phyloP scores from a whole-genome alignment of 2,113 vertebrate species.

The Brienomyrus brachyistius region DNA sequence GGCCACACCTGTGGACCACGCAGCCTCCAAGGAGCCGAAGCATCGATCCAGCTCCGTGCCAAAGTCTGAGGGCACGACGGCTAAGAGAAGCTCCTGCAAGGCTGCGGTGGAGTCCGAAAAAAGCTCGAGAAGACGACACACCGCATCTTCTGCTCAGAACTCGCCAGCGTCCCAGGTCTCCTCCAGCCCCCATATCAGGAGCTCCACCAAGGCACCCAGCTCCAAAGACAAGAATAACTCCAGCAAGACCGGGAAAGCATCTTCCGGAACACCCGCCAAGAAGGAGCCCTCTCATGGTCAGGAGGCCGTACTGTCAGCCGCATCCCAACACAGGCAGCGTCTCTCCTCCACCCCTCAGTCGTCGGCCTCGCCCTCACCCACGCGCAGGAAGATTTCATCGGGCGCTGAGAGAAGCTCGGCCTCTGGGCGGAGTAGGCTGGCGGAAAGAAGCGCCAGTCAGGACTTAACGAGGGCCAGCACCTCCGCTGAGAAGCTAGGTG shows the following conservation, averaged over 20 bases:
- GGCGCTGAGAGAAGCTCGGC: constrained; percentile 49
- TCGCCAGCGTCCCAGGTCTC: constrained; percentile 56
- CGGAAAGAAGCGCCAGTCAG: constrained; percentile 73
- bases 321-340: constrained; percentile 64
- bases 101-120: constrained; percentile 64
- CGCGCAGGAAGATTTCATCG: constrained; percentile 56
- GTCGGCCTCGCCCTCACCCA: constrained; percentile 59
- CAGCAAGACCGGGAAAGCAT: constrained; percentile 60
- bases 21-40: constrained; percentile 77
- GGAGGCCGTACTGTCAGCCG: constrained; percentile 43
- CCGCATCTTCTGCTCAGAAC: constrained; percentile 59
- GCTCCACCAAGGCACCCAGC: constrained; percentile 48
- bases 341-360: constrained; percentile 55
- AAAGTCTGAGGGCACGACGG: constrained; percentile 57
- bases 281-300: constrained; percentile 59
- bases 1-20: constrained; percentile 75
- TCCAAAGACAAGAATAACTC: constrained; percentile 61
- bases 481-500: constrained; percentile 57
- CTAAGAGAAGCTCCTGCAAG: constrained; percentile 59
- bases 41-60: constrained; percentile 57
- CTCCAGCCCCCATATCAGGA: constrained; percentile 63
- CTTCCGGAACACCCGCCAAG: constrained; percentile 60
- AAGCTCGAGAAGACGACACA: constrained; percentile 70
- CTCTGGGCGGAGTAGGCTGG: constrained; percentile 64
- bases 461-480: constrained; percentile 78